Evolutionary conservation across 2,888 invertebrate genomes (phyloP), one percentile per base, ranked within the genome.

Genomic region (Teinopalpus imperialis): DNA sequence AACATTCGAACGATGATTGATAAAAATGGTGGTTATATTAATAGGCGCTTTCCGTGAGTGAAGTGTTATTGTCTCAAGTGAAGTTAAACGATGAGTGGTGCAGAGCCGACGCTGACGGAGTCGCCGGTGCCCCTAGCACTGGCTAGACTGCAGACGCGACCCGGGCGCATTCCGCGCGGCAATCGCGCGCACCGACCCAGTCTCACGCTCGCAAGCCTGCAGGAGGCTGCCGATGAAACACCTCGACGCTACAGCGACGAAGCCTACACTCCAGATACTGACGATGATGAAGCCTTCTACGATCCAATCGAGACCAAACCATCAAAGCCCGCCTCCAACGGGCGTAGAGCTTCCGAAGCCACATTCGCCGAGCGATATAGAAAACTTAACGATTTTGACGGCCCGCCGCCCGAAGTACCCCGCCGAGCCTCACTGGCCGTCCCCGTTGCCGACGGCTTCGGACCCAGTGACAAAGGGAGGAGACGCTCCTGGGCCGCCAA

Each of bases 401-500:
- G 69, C 2, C 76, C 85, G 7, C 80, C 81, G 23, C 75, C 78
- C 12, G 85, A 87, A 37, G 65, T 60, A 52, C 89, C 83, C 57
- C 90, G 85, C 14, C 77, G 87, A 29, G 86, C 87, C 35, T 87
- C 87, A 37, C 64, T 89, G 51, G 86, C 88, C 45, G 81, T 85
- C 39, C 76, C 83, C 48, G 68, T 74, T 35, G 74, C 65, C 20
- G 88, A 79, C 48, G 76, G 69, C 18, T 77, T 69, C 56, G 74
- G 74, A 32, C 64, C 78, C 29, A 69, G 66, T 52, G 89, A 89
- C 59, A 91, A 91, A 60, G 90, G 91, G 7, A 86, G 92, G n/a
- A 72, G 92, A 51, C 92, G 91, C 57, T 92, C 92, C 2, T 92
- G 92, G 92, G 92, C 88, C 37, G 88, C 81, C 13, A 77, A 82